Evolutionary conservation across 2,888 invertebrate genomes (phyloP).

Genomic region (Erebia palarica): DNA sequence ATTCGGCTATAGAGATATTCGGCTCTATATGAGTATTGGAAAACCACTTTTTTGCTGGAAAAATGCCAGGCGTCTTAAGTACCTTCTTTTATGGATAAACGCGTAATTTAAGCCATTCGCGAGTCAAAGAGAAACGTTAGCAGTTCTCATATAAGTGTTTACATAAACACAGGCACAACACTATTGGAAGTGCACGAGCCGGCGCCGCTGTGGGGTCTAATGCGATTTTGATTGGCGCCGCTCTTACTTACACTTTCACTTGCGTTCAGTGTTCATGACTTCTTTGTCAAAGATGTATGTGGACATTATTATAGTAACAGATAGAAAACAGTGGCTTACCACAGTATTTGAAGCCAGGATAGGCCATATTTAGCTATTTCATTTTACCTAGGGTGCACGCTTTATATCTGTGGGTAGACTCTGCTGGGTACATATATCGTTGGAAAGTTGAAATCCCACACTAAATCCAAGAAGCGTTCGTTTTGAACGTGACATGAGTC

Average conservation of each 20-base stretch:
- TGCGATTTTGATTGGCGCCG: constrained; percentile 72
- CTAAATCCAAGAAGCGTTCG: neutral
- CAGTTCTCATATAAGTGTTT: neutral
- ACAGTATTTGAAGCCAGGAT: too few species aligned
- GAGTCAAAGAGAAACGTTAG: neutral
- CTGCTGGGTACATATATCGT: neutral
- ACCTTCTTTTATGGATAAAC: neutral
- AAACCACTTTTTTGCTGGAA: too few species aligned
- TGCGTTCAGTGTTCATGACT: constrained; percentile 39
- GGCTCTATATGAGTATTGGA: too few species aligned
- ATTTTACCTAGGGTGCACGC: too few species aligned
- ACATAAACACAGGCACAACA: constrained; percentile 20
- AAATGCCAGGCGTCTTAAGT: too few species aligned
- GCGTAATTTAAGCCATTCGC: neutral
- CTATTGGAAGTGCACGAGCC: constrained; percentile 35
- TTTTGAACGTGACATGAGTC: too few species aligned
- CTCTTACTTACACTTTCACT: constrained; percentile 71
- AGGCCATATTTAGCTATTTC: too few species aligned
- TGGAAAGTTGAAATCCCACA: neutral
- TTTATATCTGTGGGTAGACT: too few species aligned
- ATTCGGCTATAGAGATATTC: too few species aligned
- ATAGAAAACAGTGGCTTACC: neutral
- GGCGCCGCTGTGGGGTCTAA: constrained; percentile 48
- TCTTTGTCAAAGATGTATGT: constrained; percentile 42
- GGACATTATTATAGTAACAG: neutral